Conservation (phyloP, 2,113 vertebrate species). For the Arizona elegans region DNA sequence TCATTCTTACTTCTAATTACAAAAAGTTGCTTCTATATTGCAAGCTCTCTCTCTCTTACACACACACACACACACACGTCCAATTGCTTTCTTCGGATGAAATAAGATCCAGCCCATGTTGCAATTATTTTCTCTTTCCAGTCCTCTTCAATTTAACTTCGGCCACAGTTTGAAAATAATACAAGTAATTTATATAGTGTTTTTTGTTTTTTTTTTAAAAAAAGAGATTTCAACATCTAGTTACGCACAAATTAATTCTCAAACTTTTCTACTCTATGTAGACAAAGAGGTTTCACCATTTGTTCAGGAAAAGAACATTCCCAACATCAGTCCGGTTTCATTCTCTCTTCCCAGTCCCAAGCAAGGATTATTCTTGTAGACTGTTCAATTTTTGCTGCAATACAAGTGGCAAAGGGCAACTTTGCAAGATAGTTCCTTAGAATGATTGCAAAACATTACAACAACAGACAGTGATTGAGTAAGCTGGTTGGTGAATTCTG, state of each 20-base stretch:
- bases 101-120: not conserved
- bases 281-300: not conserved
- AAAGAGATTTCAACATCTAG: not conserved
- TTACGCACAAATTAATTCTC: not conserved
- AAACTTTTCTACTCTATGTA: not conserved
- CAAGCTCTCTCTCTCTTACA: not conserved
- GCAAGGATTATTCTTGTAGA: not conserved
- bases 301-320: not conserved
- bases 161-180: not conserved
- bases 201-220: conserved; percentile 27
- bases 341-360: not conserved
- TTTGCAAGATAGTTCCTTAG: not conserved
- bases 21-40: not conserved
- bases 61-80: not conserved
- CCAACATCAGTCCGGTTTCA: not conserved
- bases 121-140: not conserved
- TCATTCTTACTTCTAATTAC: conserved; percentile 6
- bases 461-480: not conserved
- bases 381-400: not conserved
- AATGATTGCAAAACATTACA: not conserved
- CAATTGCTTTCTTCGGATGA: not conserved
- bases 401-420: not conserved
- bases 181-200: not conserved
- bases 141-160: not conserved
- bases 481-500: not conserved